These are phyloP conservation scores for Ophioderma brevispina DNA, from an alignment of 35 echinoderm and acorn worm genomes.

Conservation along the genomic window DNA sequence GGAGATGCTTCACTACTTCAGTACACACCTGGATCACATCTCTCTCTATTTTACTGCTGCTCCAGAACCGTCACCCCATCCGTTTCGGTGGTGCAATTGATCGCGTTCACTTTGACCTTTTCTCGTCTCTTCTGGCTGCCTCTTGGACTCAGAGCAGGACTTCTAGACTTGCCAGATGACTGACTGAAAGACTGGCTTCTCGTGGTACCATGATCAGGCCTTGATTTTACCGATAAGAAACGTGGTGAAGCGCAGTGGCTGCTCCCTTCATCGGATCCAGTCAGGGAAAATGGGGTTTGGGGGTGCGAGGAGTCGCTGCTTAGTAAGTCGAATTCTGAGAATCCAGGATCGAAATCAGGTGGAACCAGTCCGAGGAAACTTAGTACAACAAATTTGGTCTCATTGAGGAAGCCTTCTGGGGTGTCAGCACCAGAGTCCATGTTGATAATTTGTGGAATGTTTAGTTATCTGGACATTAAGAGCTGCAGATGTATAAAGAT, in stretches of 20 bases:
- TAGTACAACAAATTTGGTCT: constrained; percentile 87
- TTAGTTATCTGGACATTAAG: too few species aligned
- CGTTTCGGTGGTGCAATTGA: not conserved
- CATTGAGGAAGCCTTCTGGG: constrained; percentile 83
- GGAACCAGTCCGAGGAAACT: constrained; percentile 78
- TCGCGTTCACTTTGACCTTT: constrained; percentile 5
- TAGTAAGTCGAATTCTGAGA: constrained; percentile 20
- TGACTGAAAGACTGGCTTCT: not conserved
- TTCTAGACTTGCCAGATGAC: not conserved
- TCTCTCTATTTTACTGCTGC: not conserved
- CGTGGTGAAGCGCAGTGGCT: not conserved
- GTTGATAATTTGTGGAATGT: not conserved
- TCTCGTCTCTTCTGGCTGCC: not conserved
- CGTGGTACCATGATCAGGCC: not conserved
- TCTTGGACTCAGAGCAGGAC: not conserved
- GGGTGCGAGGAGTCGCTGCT: not conserved
- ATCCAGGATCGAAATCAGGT: constrained; percentile 58
- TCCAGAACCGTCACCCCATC: not conserved
- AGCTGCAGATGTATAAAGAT: too few species aligned
- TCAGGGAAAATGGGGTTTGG: not conserved
- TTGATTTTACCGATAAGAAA: not conserved
- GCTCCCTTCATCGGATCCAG: not conserved
- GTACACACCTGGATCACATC: not conserved
- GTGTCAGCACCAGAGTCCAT: constrained; percentile 46
- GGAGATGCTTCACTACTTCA: not conserved